phyloP scores from a whole-genome alignment of 1,140 invertebrate species.

The Pseudomyrmex pallidus region DNA sequence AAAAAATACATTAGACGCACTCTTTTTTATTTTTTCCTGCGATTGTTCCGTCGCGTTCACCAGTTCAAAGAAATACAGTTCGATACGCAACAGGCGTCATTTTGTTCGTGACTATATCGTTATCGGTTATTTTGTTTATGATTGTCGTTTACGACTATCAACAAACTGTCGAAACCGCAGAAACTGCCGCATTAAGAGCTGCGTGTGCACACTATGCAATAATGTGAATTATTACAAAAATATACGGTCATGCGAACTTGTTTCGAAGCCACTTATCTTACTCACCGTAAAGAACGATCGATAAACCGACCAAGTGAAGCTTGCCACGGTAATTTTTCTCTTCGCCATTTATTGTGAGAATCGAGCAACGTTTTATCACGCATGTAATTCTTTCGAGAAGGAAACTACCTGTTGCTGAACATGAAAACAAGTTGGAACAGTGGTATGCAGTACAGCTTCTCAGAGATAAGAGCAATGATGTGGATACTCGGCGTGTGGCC shows the following conservation, averaged over 20 bases:
- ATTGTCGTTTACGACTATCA: not conserved
- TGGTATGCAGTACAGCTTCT: conserved; percentile 37
- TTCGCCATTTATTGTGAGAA: not conserved
- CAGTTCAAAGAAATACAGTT: not conserved
- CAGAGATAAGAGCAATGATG: conserved; percentile 9
- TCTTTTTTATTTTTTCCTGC: not conserved
- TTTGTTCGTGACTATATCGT: not conserved
- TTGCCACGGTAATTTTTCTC: not conserved
- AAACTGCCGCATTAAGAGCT: not conserved
- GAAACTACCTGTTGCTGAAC: not conserved
- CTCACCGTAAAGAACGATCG: not conserved
- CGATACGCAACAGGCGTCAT: no score
- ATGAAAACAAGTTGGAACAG: conserved; percentile 35
- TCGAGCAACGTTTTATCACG: conserved; percentile 2
- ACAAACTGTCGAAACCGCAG: not conserved
- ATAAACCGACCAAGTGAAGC: not conserved
- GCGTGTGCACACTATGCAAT: not conserved
- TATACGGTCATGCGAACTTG: not conserved
- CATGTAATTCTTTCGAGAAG: not conserved
- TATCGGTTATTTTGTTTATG: no score
- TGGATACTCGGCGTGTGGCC: conserved; percentile 39
- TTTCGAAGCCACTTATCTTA: conserved; percentile 26
- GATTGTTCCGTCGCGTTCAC: not conserved
- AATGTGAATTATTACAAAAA: not conserved
- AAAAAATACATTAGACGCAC: not conserved